Evolutionary conservation across 2,888 invertebrate species (phyloP).

Genomic region (Anticlea derivata): DNA sequence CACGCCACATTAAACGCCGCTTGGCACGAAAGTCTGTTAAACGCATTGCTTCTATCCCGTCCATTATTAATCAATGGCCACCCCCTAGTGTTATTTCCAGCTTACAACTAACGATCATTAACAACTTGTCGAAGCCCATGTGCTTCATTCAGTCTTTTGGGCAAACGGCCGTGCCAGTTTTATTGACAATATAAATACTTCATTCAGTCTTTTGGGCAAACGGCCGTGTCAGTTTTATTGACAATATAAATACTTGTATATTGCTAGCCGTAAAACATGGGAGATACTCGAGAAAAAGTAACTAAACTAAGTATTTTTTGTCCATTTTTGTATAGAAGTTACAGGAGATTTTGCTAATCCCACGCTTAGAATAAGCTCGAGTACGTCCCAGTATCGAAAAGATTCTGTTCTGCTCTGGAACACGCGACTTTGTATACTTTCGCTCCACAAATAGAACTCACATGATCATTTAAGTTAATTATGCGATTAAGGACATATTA

Average conservation of each 20-base stretch:
- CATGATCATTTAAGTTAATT: not conserved
- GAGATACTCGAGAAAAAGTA: conserved; percentile 15
- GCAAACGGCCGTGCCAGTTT: conserved; percentile 11
- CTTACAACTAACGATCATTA: not conserved
- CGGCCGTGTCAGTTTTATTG: conserved; percentile 2
- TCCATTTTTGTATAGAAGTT: not conserved
- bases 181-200: not conserved
- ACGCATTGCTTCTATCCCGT: conserved; percentile 1
- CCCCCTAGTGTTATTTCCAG: conserved; percentile 19
- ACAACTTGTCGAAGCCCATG: not conserved
- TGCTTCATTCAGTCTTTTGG: conserved; percentile 17
- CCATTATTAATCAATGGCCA: conserved; percentile 1
- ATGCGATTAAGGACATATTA: not conserved
- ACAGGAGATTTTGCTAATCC: not conserved
- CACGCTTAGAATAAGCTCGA: conserved; percentile 7
- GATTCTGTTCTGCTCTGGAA: conserved; percentile 19
- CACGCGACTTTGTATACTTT: conserved; percentile 17
- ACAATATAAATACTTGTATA: not conserved
- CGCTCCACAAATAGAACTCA: not conserved
- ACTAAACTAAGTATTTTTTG: not conserved
- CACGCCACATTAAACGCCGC: too few species aligned
- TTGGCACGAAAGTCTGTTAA: not conserved
- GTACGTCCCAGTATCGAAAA: conserved; percentile 19
- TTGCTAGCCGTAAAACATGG: conserved; percentile 9
- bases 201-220: conserved; percentile 22